Conservation (phyloP, 2,113 vertebrate genomes). For the Notiomystis cincta region DNA sequence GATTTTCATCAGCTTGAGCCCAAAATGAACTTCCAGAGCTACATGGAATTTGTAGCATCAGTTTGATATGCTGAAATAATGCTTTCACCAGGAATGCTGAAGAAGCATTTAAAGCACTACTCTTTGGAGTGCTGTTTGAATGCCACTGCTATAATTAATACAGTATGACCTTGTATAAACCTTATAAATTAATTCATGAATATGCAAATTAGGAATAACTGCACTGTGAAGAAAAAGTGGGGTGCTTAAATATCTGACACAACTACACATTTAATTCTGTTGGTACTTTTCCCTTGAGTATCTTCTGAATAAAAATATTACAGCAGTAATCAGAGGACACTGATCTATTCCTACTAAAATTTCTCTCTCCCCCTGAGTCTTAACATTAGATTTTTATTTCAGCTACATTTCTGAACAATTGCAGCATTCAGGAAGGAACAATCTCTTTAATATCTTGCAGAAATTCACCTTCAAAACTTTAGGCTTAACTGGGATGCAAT, state of each 20-base stretch:
- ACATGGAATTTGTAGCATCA: neutral
- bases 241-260: conserved; percentile 46
- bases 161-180: conserved; percentile 10
- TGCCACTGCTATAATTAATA: conserved; percentile 13
- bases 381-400: conserved; percentile 1
- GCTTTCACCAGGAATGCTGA: neutral
- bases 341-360: neutral
- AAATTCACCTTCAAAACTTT: neutral
- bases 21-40: neutral
- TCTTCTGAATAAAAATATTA: conserved; percentile 27
- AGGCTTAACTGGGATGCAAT: neutral
- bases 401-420: neutral
- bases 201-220: conserved; percentile 25
- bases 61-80: neutral
- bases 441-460: neutral
- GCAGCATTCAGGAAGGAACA: neutral
- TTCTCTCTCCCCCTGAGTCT: neutral
- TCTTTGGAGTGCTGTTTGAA: neutral
- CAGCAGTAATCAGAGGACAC: neutral
- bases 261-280: conserved; percentile 36
- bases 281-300: neutral
- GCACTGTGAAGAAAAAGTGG: neutral
- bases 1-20: neutral
- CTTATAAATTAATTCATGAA: conserved; percentile 22
- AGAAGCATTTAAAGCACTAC: conserved; percentile 1